Percentiles rank a stretch among this genome's conserved stretches.
Conservation (phyloP, 2,797 vertebrate genomes). For the Australoheros facetus region DNA sequence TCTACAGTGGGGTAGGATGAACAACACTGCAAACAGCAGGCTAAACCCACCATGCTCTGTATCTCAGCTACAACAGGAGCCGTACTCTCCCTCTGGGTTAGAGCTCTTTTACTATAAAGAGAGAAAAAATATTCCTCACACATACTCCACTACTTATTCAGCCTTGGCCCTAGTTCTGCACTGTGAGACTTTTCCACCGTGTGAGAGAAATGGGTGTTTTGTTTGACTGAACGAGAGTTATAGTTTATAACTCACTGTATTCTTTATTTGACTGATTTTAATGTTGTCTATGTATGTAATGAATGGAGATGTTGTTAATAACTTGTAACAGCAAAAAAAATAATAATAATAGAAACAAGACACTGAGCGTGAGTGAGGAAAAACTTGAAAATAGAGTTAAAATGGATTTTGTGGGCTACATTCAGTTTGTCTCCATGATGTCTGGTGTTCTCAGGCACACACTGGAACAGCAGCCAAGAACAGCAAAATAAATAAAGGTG, state of each 20-base stretch:
- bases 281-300: neutral
- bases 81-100: slow-evolving; percentile 53
- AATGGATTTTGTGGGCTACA: slow-evolving; percentile 37
- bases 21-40: slow-evolving; percentile 63
- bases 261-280: slow-evolving; percentile 4
- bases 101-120: slow-evolving; percentile 51
- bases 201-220: slow-evolving; percentile 3
- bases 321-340: neutral
- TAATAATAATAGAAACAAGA: slow-evolving; percentile 23
- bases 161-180: neutral
- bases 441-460: slow-evolving; percentile 32
- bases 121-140: slow-evolving; percentile 53
- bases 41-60: slow-evolving; percentile 49
- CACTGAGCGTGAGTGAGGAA: slow-evolving; percentile 20
- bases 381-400: slow-evolving; percentile 16
- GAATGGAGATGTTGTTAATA: slow-evolving; percentile 22
- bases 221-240: neutral
- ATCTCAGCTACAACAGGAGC: slow-evolving; percentile 61
- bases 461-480: slow-evolving; percentile 46
- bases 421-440: slow-evolving; percentile 51
- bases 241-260: neutral
- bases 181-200: slow-evolving; percentile 39
- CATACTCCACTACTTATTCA: slow-evolving; percentile 40
- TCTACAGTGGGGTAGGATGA: slow-evolving; percentile 53
- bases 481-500: slow-evolving; percentile 67